Evolutionary conservation across 2,113 vertebrate genomes (phyloP).

Genomic region (pig (Sus scrofa)): T2T-Sscrofa CM000816.6:23329001-23329500

Average conservation of each 20-base stretch:
- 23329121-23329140: too few relatives aligned
- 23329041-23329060: conserved; percentile 50
- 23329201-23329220: neutral
- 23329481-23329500: conserved; percentile 32
- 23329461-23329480: neutral
- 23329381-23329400: neutral
- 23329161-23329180: too few relatives aligned
- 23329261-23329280: conserved; percentile 46
- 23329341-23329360: neutral
- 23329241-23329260: neutral
- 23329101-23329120: too few relatives aligned
- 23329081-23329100: too few relatives aligned
- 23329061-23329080: neutral
- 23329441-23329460: conserved; percentile 53
- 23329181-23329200: neutral
- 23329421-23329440: conserved; percentile 2
- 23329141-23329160: too few relatives aligned
- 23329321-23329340: conserved; percentile 48
- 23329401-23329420: neutral
- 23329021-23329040: neutral
- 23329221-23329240: neutral
- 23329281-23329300: conserved; percentile 49
- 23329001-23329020: neutral
- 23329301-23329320: conserved; percentile 38
- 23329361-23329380: neutral